Base-by-base conservation (phyloP, 2,888 invertebrate species). In the Atethmia centrago region DNA sequence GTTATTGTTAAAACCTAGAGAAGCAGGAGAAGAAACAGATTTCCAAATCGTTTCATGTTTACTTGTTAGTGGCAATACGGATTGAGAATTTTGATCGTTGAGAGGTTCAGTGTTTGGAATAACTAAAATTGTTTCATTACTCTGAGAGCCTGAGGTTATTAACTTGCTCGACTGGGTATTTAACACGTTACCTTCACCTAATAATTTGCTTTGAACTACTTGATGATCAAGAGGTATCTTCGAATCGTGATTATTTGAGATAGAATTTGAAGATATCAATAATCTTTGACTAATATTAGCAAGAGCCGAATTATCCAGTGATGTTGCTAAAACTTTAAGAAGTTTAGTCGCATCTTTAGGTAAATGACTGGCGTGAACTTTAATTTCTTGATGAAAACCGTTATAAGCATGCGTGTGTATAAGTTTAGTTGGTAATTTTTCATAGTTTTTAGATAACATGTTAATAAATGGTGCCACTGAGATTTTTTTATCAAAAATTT, bases 301-400 rank as follows among this genome's bases (percentile, higher is more conserved):
- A 42, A 80, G 64, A 28, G 47, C 40, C 12, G 78, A 47, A 36
- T 69, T 77, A 62, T 72, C 61, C 28, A 72, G 47, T 1, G 62
- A 49, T 49, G 19, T 63, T 7, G 78, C 83, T 56, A 80, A 72
- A 31, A 42, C 68, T 51, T 58, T 58, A 21, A 80, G 31, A 58
- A 82, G 69, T 25, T 47, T 49, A 19, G n/a, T 55, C 58, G 56
- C 19, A 53, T 80, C 62, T 69, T 77, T 62, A 25, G 72, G 56
- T 42, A 72, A 55, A 31, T 62, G 40, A n/a, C 49, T 55, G 36
- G 80, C 36, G 12, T 72, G 78, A 36, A 82, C 49, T 82, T 80
- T 80, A 49, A 72, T 69, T 72, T 82, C 83, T 82, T 77, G 72
- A 28, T 82, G 82, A n/a, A 58, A 80, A 28, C 78, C 79, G 47